phyloP scores from a whole-genome alignment of 2,113 vertebrate genomes.

The Grantiella picta region DNA sequence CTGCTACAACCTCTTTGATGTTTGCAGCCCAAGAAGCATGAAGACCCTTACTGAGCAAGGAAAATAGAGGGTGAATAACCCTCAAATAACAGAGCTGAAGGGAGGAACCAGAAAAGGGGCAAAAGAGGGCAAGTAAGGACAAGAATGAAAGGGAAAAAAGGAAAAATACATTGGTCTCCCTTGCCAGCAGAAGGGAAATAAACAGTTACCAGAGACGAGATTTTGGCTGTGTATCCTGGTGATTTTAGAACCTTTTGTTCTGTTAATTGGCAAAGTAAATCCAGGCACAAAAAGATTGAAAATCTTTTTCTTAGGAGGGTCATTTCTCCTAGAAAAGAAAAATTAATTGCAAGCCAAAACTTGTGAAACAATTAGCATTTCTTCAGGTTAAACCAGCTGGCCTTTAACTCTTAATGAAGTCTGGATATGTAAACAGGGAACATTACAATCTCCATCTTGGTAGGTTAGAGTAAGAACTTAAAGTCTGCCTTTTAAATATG shows the following conservation, averaged over 20 bases:
- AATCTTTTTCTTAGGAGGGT: not conserved
- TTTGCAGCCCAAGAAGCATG: not conserved
- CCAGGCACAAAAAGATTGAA: not conserved
- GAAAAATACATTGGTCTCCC: not conserved
- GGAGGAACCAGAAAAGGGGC: not conserved
- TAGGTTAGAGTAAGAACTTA: not conserved
- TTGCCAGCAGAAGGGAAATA: not conserved
- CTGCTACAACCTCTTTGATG: not conserved
- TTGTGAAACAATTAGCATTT: not conserved
- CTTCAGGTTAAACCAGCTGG: not conserved
- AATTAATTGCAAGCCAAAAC: not conserved
- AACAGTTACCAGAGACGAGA: not conserved
- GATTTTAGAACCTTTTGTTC: not conserved
- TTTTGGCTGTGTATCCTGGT: not conserved
- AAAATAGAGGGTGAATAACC: not conserved
- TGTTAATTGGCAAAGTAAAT: slow-evolving; percentile 12
- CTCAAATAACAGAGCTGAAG: not conserved
- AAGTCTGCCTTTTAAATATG: not conserved
- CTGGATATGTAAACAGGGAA: not conserved
- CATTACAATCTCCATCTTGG: not conserved
- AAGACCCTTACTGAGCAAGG: not conserved
- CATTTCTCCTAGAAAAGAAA: not conserved
- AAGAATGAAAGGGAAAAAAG: not conserved
- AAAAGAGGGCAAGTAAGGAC: not conserved
- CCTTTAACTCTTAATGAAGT: not conserved